Conservation (phyloP, 1,140 invertebrate species). For the Micrasema minimum region DNA sequence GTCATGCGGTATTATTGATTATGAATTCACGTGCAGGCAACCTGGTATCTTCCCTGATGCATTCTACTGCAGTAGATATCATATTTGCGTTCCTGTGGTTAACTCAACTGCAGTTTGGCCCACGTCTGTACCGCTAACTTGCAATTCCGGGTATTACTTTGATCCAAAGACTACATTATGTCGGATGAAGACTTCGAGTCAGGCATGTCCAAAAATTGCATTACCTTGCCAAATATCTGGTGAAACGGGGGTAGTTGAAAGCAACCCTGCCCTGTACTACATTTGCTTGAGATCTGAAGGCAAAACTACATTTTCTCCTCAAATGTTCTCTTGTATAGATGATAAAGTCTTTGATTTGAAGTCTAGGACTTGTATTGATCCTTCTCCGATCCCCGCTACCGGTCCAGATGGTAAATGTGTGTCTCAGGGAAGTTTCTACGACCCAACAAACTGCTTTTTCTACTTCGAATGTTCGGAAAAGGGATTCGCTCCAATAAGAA, state of each 20-base stretch:
- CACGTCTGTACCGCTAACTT: background rate
- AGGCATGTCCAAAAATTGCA: background rate
- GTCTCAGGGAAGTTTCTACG: slow-evolving; percentile 6
- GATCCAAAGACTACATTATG: slow-evolving; percentile 35
- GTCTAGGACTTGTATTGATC: slow-evolving; percentile 1
- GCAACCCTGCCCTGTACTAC: slow-evolving; percentile 35
- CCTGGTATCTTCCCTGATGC: slow-evolving; percentile 60
- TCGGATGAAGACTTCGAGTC: slow-evolving; percentile 10
- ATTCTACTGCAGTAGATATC: slow-evolving; percentile 61
- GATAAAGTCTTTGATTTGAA: slow-evolving; percentile 4
- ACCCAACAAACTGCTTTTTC: background rate
- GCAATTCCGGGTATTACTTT: slow-evolving; percentile 11
- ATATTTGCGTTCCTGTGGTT: slow-evolving; percentile 58
- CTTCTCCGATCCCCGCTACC: background rate
- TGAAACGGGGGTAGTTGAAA: background rate
- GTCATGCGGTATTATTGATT: slow-evolving; percentile 1
- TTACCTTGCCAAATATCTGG: slow-evolving; percentile 3
- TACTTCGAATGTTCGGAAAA: background rate
- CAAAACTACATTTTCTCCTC: background rate
- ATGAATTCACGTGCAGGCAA: slow-evolving; percentile 40
- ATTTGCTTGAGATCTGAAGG: slow-evolving; percentile 29
- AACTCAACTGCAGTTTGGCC: background rate
- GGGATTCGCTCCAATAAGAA: background rate
- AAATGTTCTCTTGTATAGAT: slow-evolving; percentile 37
- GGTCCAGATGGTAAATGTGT: background rate